phyloP scores from a whole-genome alignment of 2,113 vertebrate genomes.

The Cyrtonyx montezumae region DNA sequence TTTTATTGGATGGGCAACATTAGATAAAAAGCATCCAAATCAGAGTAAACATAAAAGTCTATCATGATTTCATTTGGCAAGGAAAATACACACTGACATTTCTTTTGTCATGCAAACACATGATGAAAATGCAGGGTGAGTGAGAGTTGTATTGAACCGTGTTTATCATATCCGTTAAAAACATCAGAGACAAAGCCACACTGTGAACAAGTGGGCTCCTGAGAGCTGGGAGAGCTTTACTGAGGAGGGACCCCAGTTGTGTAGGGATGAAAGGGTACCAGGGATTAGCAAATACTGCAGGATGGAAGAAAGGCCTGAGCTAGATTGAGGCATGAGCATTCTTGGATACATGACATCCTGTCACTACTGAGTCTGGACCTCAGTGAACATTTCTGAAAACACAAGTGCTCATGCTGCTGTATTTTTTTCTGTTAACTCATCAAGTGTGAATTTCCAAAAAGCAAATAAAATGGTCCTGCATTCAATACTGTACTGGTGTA shows the following conservation, averaged over 20 bases:
- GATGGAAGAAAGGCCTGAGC: not conserved
- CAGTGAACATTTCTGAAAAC: not conserved
- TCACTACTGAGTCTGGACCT: not conserved
- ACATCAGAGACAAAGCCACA: not conserved
- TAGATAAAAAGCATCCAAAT: not conserved
- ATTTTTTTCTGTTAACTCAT: not conserved
- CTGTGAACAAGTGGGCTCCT: not conserved
- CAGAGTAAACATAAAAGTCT: not conserved
- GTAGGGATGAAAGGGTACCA: not conserved
- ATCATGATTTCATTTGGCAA: not conserved
- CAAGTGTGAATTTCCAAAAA: not conserved
- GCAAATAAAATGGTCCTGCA: not conserved
- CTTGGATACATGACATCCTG: accelerated
- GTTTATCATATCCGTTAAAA: not conserved
- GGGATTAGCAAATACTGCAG: not conserved
- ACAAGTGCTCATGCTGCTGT: accelerated
- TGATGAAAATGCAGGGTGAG: not conserved
- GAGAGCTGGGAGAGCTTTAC: not conserved
- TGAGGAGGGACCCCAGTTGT: not conserved
- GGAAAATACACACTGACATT: not conserved
- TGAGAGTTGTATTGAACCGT: not conserved
- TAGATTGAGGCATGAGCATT: not conserved
- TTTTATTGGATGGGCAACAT: not conserved
- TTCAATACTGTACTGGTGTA: not conserved
- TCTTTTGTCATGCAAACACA: conserved; percentile 2